Evolutionary conservation across 2,888 invertebrate species (phyloP).

Genomic region (Ctena decussata): DNA sequence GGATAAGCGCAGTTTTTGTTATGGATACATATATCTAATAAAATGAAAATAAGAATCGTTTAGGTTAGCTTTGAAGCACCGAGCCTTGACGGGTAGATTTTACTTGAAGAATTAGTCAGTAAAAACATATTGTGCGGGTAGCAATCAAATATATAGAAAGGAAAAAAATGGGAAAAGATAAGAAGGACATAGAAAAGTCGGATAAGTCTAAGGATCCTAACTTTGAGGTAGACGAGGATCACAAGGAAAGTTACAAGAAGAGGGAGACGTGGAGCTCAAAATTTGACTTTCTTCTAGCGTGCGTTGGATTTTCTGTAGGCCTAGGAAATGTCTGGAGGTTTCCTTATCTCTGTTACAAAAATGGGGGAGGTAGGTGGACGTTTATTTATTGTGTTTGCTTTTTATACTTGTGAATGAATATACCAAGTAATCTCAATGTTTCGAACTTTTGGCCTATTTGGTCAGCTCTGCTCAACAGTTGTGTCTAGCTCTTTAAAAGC

Average conservation of each 20-base stretch:
- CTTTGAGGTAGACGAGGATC: background rate
- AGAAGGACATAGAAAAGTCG: background rate
- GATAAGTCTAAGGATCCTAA: background rate
- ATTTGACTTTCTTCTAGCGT: slow-evolving; percentile 71
- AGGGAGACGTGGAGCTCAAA: slow-evolving; percentile 59
- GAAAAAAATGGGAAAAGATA: background rate
- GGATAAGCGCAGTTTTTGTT: too few relatives aligned
- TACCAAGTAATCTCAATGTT: too few relatives aligned
- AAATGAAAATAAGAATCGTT: too few relatives aligned
- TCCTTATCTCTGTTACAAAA: slow-evolving; percentile 74
- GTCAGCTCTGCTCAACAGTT: too few relatives aligned
- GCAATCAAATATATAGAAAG: too few relatives aligned
- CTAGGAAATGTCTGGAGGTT: slow-evolving; percentile 74
- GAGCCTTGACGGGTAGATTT: background rate
- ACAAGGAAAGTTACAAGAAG: slow-evolving; percentile 17
- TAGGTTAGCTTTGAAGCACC: too few relatives aligned
- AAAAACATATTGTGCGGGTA: too few relatives aligned
- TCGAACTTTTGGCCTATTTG: too few relatives aligned
- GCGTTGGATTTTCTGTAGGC: slow-evolving; percentile 73
- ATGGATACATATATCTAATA: too few relatives aligned
- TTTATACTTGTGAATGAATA: too few relatives aligned
- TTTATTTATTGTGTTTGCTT: too few relatives aligned
- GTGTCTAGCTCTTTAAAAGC: too few relatives aligned
- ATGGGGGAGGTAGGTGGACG: slow-evolving; percentile 73
- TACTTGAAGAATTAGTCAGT: background rate